Conservation (phyloP, 2,797 vertebrate species). For the Gadopsis bispinosus region DNA sequence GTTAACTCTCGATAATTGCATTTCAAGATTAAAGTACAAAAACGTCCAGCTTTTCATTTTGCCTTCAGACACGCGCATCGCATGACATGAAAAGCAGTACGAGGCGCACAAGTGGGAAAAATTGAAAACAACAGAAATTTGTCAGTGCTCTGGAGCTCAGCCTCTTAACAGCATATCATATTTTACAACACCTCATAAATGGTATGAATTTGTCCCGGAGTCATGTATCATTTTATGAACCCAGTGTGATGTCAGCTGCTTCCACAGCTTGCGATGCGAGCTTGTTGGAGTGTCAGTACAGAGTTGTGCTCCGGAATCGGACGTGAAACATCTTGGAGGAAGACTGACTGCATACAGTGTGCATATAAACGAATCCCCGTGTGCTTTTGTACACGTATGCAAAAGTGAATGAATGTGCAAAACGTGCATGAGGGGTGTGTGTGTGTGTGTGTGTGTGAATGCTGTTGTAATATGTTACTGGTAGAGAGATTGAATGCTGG, state of each 20-base stretch:
- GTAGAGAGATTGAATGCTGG: constrained; percentile 37
- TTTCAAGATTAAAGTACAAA: not conserved
- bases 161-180: not conserved
- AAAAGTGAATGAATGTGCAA: not conserved
- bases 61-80: not conserved
- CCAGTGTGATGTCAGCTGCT: not conserved
- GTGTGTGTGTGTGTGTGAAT: not conserved
- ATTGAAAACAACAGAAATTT: not conserved
- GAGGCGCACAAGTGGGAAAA: not conserved
- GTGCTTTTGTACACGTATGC: constrained; percentile 2
- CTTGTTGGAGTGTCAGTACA: not conserved
- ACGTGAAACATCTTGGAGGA: not conserved
- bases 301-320: no score
- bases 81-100: not conserved
- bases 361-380: not conserved
- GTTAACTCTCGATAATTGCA: not conserved
- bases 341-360: not conserved
- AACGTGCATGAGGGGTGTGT: not conserved
- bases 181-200: constrained; percentile 1
- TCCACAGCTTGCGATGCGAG: not conserved
- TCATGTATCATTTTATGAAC: not conserved
- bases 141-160: not conserved
- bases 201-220: not conserved
- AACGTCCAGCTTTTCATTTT: not conserved
- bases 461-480: constrained; percentile 15